Evolutionary conservation across 2,797 vertebrate species (phyloP).

Genomic region (Sarcoramphus papa): DNA sequence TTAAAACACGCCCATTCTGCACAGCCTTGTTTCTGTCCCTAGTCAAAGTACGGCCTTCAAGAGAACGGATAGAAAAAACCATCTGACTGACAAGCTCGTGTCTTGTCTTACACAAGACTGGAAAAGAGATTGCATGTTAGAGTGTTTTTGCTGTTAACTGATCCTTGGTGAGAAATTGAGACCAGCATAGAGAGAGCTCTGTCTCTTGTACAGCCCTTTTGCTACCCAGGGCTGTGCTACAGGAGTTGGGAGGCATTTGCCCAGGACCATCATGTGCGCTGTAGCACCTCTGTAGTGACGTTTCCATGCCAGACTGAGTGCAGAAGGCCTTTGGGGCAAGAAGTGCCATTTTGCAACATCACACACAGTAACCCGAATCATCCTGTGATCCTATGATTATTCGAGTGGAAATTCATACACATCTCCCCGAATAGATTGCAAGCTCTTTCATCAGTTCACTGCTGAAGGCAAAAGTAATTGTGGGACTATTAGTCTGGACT

Average conservation of each 20-base stretch:
- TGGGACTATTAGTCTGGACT: background rate
- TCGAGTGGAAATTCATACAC: background rate
- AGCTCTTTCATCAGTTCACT: background rate
- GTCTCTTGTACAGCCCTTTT: background rate
- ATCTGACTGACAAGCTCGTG: background rate
- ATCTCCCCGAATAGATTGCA: background rate
- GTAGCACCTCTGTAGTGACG: background rate
- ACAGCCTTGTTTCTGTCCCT: background rate
- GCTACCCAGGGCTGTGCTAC: background rate
- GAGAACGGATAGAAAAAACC: background rate
- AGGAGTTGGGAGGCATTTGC: background rate
- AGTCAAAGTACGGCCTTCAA: background rate
- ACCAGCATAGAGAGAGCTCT: background rate
- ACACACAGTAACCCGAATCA: background rate
- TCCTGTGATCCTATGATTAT: background rate
- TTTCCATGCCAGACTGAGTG: background rate
- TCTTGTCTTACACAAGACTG: background rate
- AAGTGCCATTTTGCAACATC: background rate
- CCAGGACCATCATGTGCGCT: background rate
- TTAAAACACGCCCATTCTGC: background rate
- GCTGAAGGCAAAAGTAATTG: background rate
- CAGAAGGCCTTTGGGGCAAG: background rate
- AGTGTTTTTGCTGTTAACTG: background rate
- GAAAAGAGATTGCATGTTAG: background rate
- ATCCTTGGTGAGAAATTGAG: background rate